These are phyloP conservation scores for Dendrocincla tyrannina DNA, from an alignment of 2,797 vertebrate genomes.

Conservation along the genomic window DNA sequence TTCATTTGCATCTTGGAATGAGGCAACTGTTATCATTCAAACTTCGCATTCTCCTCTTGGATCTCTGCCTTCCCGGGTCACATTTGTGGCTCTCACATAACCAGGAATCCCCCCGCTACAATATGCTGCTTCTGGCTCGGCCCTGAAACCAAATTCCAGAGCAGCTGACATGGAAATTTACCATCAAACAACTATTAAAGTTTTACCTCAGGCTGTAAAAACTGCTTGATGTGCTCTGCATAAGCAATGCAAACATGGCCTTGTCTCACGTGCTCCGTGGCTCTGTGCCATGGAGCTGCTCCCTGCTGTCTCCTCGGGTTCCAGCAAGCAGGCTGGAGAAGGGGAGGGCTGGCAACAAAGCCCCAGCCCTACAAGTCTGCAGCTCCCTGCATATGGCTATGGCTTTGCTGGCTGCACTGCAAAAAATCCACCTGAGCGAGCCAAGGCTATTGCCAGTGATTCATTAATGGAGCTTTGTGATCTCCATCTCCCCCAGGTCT, in stretches of 20 bases:
- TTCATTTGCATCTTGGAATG: slow-evolving; percentile 66
- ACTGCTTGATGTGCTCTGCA: not conserved
- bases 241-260: not conserved
- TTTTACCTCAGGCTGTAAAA: slow-evolving; percentile 51
- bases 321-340: not conserved
- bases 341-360: not conserved
- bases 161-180: slow-evolving; percentile 68
- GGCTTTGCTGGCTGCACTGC: not conserved
- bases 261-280: not conserved
- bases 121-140: slow-evolving; percentile 64
- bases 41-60: slow-evolving; percentile 44
- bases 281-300: not conserved
- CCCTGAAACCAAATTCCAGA: slow-evolving; percentile 56
- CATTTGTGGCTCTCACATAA: slow-evolving; percentile 69
- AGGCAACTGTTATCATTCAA: slow-evolving; percentile 62
- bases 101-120: slow-evolving; percentile 66
- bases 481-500: not conserved
- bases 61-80: slow-evolving; percentile 56
- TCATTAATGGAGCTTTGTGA: rapidly evolving
- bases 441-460: not conserved
- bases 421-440: not conserved
- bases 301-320: not conserved
- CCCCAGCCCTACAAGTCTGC: not conserved
- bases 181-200: slow-evolving; percentile 56
- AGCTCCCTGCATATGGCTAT: not conserved